Base-by-base conservation (phyloP, 2,797 vertebrate genomes). In the Lateolabrax maculatus region DNA sequence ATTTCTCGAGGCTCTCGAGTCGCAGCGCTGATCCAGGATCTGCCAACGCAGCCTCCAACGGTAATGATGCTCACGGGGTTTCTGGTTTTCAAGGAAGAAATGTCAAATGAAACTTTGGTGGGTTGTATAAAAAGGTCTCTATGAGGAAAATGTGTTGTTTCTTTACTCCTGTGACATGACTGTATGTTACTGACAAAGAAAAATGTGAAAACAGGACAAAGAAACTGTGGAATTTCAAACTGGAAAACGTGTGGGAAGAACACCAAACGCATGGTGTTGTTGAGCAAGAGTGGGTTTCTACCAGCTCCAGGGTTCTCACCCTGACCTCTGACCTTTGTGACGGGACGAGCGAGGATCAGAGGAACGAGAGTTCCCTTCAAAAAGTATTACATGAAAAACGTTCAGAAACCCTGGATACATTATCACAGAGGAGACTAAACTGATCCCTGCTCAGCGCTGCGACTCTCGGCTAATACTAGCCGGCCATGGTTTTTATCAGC, bases 401-500 rank as follows among this genome's bases (percentile, higher is more conserved):
- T 55, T 55, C 36, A 80, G 49, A 77, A 87, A 79, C 83, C 74
- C 75, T 71, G 71, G 21, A 66, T 16, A 3, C 67, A 25, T 84
- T 27, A 79, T 74, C 71, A 46, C 58, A 58, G 49, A 71, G 77
- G 61, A 76, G 68, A 64, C 60, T 0, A 48, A 25, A 53, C 2
- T 27, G 85, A 61, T 84, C 84, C 73, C 63, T 0, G 84, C 69
- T 91, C 93, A 87, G 89, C 75, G 75, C 89, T 79, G 89, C 21
- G 25, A 61, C 90, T 91, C 86, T 57, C 25, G 9, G 81, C 83
- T 74, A 58, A 72, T 64, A 55, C 84, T 57, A 68, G 83, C 89
- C 77, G 18, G 79, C 71, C 75, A 57, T 85, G 81, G 84, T 93
- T 94, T 94, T 92, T 93, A 92, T 91, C 92, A 89, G 92, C 93